These are phyloP conservation scores for Bubo blakistoni DNA, from an alignment of 2,113 vertebrate species.

Conservation along the genomic window DNA sequence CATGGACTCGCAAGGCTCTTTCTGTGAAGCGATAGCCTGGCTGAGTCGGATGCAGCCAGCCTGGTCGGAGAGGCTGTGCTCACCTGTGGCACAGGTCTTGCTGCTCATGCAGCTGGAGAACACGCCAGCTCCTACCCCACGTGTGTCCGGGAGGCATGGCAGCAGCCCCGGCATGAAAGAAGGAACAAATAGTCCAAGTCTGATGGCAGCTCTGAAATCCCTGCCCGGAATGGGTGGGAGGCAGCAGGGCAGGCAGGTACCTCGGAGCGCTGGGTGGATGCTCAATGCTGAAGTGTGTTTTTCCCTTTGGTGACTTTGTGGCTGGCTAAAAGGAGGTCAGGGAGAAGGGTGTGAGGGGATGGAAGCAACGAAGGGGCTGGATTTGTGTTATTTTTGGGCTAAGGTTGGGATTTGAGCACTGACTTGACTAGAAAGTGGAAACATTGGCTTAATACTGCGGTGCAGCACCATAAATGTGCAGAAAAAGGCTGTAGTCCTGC, in stretches of 20 bases:
- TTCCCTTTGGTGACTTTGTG: neutral
- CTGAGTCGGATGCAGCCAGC: neutral
- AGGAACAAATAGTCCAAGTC: neutral
- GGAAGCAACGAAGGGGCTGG: neutral
- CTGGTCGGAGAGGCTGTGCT: fast-evolving
- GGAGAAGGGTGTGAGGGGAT: neutral
- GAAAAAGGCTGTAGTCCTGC: neutral
- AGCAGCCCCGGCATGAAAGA: neutral
- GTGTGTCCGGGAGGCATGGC: fast-evolving
- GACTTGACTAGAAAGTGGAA: conserved; percentile 24
- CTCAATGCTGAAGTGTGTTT: fast-evolving
- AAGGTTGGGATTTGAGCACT: neutral
- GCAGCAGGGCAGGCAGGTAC: neutral
- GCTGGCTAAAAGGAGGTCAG: neutral
- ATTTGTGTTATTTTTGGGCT: conserved; percentile 27
- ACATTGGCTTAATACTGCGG: neutral
- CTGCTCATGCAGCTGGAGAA: neutral
- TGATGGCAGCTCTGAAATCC: neutral
- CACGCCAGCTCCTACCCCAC: neutral
- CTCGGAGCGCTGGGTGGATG: neutral
- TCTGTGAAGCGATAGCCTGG: neutral
- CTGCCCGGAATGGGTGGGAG: neutral
- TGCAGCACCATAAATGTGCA: conserved; percentile 20
- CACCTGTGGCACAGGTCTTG: neutral
- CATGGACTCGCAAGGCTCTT: fast-evolving